A percentile compares a stretch with the other conserved stretches of the same genome.
Evolutionary conservation across 2,113 vertebrate species (phyloP).

Genomic region (Salvelinus namaycush): DNA sequence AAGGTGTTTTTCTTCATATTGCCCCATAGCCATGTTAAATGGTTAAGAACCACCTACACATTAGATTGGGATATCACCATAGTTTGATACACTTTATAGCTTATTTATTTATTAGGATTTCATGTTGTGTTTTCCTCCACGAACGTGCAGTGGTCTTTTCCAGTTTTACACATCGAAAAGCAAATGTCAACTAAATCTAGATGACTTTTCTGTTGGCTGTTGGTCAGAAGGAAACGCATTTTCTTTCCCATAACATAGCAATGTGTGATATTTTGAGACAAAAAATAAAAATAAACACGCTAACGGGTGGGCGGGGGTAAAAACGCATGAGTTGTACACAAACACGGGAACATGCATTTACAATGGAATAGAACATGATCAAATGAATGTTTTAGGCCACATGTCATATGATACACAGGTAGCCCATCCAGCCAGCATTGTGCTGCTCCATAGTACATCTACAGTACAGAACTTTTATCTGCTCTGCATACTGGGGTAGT

Average conservation of each 20-base stretch:
- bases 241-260: too few relatives aligned
- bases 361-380: conserved; percentile 23
- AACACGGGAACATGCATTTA: conserved; percentile 25
- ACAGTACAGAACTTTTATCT: conserved; percentile 25
- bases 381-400: conserved; percentile 42
- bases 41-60: neutral
- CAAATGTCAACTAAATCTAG: too few relatives aligned
- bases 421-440: conserved; percentile 46
- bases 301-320: neutral
- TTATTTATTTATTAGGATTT: conserved; percentile 42
- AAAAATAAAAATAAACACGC: neutral
- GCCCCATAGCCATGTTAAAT: conserved; percentile 9
- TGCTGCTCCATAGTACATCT: conserved; percentile 41
- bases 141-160: conserved; percentile 73
- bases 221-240: too few relatives aligned
- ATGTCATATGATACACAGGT: conserved; percentile 16
- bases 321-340: conserved; percentile 6
- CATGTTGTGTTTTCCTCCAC: conserved; percentile 34
- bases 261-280: too few relatives aligned
- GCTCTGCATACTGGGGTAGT: conserved; percentile 49
- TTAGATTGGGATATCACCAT: conserved; percentile 21
- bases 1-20: conserved; percentile 12
- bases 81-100: conserved; percentile 40
- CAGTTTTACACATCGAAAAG: conserved; percentile 63
- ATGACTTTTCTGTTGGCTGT: too few relatives aligned